Evolutionary conservation across 92 coral and sea anemone genomes (phyloP).

Genomic region (Palythoa caribaeorum): DNA sequence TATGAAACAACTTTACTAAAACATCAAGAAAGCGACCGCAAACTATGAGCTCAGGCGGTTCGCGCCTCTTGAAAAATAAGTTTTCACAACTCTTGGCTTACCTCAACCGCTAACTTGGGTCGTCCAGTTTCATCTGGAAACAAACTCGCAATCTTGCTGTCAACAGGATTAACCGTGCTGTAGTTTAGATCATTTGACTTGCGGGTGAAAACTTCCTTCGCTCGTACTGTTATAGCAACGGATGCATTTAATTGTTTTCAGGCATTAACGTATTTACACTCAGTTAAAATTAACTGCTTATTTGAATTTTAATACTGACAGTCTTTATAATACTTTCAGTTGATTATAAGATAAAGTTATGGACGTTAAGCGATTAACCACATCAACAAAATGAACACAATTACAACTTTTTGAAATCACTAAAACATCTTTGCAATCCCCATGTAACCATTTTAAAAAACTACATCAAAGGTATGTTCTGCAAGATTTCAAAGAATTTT

Average conservation of each 20-base stretch:
- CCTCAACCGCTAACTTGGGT: background rate
- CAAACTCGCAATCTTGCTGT: background rate
- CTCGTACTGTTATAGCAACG: conserved; percentile 27
- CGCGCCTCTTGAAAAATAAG: no score
- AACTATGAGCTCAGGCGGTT: no score
- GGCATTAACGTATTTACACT: conserved; percentile 20
- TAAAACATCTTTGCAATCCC: no score
- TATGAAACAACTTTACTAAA: no score
- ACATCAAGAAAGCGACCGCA: no score
- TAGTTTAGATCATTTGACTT: background rate
- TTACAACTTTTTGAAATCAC: no score
- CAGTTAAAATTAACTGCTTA: background rate
- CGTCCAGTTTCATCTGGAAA: background rate
- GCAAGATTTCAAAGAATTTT: no score
- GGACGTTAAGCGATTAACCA: background rate
- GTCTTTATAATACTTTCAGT: background rate
- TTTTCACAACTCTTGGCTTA: background rate
- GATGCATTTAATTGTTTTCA: conserved; percentile 13
- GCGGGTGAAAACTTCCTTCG: background rate
- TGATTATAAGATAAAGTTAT: background rate
- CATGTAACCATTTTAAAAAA: no score
- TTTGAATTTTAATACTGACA: conserved; percentile 11
- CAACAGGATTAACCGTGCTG: background rate
- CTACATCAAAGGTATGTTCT: no score
- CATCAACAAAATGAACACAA: background rate